Evolutionary conservation across 2,888 invertebrate species (phyloP).

Genomic region (Agrochola lota): DNA sequence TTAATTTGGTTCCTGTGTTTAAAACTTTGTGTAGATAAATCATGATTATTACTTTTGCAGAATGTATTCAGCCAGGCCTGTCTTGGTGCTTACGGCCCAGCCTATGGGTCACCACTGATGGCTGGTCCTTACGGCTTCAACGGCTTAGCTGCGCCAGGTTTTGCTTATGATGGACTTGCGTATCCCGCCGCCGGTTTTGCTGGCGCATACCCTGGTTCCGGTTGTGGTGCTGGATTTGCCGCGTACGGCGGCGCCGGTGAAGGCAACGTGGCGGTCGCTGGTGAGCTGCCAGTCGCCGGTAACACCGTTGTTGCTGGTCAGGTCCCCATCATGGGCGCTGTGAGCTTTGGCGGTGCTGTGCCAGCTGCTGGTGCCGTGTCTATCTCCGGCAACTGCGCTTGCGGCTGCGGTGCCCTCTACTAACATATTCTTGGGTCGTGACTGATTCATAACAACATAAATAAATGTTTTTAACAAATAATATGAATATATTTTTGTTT

Average conservation of each 20-base stretch:
- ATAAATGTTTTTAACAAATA: too few species aligned
- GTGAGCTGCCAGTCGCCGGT: constrained; percentile 62
- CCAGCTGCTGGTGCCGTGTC: constrained; percentile 63
- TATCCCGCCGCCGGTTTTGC: neutral
- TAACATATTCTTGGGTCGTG: too few species aligned
- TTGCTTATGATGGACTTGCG: constrained; percentile 21
- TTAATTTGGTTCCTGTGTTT: too few species aligned
- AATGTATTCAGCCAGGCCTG: constrained; percentile 33
- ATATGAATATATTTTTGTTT: too few species aligned
- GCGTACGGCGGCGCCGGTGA: constrained; percentile 66
- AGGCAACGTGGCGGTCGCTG: constrained; percentile 64
- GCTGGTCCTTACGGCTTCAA: neutral
- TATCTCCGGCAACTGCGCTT: constrained; percentile 57
- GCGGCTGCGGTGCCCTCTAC: constrained; percentile 19
- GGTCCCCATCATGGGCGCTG: constrained; percentile 51
- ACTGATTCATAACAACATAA: too few species aligned
- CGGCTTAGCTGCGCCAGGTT: neutral
- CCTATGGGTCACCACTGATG: neutral
- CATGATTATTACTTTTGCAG: too few species aligned
- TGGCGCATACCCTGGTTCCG: neutral
- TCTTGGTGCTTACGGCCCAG: constrained; percentile 12
- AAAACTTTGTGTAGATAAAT: too few species aligned
- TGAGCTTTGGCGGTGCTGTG: constrained; percentile 55
- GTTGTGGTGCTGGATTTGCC: constrained; percentile 3
- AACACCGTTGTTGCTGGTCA: constrained; percentile 44